A percentile compares a stretch with the other conserved stretches of the same genome.
Conservation (phyloP, 37 sponge, comb jelly and placozoan genomes). For the Corticium candelabrum region DNA sequence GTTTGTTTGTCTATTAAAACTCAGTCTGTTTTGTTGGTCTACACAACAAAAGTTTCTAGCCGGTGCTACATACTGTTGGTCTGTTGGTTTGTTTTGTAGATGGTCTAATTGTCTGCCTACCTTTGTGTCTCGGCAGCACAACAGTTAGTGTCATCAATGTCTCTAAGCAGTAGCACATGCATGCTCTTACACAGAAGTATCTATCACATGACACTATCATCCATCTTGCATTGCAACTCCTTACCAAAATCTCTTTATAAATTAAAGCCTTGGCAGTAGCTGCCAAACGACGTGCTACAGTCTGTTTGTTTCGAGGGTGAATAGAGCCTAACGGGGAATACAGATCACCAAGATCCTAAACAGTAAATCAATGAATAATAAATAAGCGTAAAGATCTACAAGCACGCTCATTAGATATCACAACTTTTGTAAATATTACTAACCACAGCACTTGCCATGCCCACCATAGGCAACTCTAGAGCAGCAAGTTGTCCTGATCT, state of each 20-base stretch:
- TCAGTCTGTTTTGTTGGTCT: too few relatives aligned
- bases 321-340: slow-evolving; percentile 49
- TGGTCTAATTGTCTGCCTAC: too few relatives aligned
- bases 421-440: not conserved
- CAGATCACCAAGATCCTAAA: slow-evolving; percentile 56
- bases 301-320: slow-evolving; percentile 56
- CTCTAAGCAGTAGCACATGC: too few relatives aligned
- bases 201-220: too few relatives aligned
- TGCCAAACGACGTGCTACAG: slow-evolving; percentile 34
- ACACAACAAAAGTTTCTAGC: too few relatives aligned
- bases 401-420: too few relatives aligned
- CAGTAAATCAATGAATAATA: not conserved
- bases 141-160: too few relatives aligned
- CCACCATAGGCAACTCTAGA: slow-evolving; percentile 38
- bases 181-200: too few relatives aligned
- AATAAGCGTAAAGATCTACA: not conserved
- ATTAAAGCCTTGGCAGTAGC: slow-evolving; percentile 28
- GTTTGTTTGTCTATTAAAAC: too few relatives aligned
- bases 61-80: too few relatives aligned
- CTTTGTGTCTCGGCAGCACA: too few relatives aligned
- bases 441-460: slow-evolving; percentile 65
- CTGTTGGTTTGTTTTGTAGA: too few relatives aligned
- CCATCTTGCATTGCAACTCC: not conserved
- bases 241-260: slow-evolving; percentile 12
- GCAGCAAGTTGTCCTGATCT: slow-evolving; percentile 42